phyloP scores from a whole-genome alignment of 37 sponge, comb jelly and placozoan genomes.

The Chondrilla cf. caribensis region DNA sequence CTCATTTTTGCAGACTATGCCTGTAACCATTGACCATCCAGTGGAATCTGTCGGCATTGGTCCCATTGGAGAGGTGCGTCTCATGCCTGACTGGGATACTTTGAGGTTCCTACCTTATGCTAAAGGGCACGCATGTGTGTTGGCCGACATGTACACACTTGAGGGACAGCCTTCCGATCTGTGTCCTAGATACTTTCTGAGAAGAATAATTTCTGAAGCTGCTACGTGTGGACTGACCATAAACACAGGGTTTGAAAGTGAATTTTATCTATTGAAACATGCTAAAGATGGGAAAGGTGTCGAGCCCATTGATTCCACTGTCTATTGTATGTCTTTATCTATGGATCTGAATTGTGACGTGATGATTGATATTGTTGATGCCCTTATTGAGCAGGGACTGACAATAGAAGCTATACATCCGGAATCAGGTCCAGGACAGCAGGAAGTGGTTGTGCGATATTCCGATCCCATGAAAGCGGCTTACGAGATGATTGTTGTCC shows the following conservation, averaged over 20 bases:
- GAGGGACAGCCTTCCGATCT: conserved; percentile 27
- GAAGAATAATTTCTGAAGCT: conserved; percentile 18
- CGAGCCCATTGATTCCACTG: conserved; percentile 22
- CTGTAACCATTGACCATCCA: conserved; percentile 31
- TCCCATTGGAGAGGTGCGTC: conserved; percentile 31
- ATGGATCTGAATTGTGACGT: conserved; percentile 12
- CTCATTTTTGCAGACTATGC: conserved; percentile 8
- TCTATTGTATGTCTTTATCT: conserved; percentile 6
- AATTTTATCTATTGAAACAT: conserved; percentile 29
- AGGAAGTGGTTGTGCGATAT: conserved; percentile 36
- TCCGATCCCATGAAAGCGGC: conserved; percentile 28
- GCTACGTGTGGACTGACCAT: conserved; percentile 6
- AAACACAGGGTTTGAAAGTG: conserved; percentile 45
- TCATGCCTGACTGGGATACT: conserved; percentile 36
- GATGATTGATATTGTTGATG: conserved; percentile 25
- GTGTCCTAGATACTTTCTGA: conserved; percentile 36
- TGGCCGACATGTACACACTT: conserved; percentile 31
- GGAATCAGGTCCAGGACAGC: conserved; percentile 35
- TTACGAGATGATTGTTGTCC: conserved; percentile 27
- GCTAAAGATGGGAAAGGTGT: conserved; percentile 2
- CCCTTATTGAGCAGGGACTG: conserved; percentile 34
- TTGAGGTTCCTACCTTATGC: conserved; percentile 33
- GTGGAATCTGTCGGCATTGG: conserved; percentile 12
- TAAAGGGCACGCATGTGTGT: not conserved
- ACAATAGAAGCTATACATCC: conserved; percentile 20